Evolutionary conservation across 1,140 invertebrate species (phyloP), one percentile per base, ranked within the genome.

Genomic region (Paracyclopina nana): DNA sequence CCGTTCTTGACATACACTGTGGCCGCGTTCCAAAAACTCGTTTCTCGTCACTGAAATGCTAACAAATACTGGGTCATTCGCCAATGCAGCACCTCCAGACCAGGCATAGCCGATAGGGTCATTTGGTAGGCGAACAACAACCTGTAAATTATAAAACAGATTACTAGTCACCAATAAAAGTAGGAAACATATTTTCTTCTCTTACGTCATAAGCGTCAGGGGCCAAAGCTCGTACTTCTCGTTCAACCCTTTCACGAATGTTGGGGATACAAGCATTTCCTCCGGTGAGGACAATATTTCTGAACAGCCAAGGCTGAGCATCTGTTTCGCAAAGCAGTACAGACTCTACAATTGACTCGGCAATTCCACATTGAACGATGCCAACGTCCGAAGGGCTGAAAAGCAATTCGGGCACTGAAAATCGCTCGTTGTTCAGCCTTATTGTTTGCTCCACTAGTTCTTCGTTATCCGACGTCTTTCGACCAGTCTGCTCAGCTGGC

Each of bases 341-440:
- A 8, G 74, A 72, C 58, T 83, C 69, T 27, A 80, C 73, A 40
- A 96, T 77, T 11, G 82, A 78, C 70, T 98, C 91, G 0, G 81
- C 69, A 55, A 99, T 81, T 5, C 94, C 95, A 76, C 91, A 88
- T 66, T 92, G 82, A 41, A 77, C 71, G 44, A 98, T 83, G 2
- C 88, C 88, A 48, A 98, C 78, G 68, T 97, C 90, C 0, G 82
- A 86, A 0, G 95, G 94, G 62, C 82, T 74, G 63, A 98, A 97
- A 6, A 99, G 66, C 16, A 97, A 67, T 69, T 99, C 94, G 0
- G 95, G 91, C 40, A 97, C 79, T 0, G 79, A 69, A 65, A 97
- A 95, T 45, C 85, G 65, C 63, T 91, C 87, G 61, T 92, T 95
- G 61, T 85, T 90, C 58, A 98, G 67, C 29, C 81, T 64, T 43